Conservation (phyloP, 2,888 invertebrate species). For the Anarsia innoxiella region DNA sequence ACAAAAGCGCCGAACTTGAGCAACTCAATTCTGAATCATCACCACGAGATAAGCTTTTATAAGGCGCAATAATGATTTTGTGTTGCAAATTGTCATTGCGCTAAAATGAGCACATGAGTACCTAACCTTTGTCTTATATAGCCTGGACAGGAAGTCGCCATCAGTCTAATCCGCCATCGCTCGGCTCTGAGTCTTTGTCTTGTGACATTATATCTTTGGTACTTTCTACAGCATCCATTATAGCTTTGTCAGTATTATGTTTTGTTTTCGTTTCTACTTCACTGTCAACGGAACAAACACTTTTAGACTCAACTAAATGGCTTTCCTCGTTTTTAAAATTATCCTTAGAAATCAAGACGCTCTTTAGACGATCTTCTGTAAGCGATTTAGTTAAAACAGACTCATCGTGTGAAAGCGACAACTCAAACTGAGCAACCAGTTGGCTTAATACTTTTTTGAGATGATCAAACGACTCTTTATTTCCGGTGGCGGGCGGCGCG, state of each 20-base stretch:
- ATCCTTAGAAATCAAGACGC: constrained; percentile 25
- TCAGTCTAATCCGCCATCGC: too few species aligned
- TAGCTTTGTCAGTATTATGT: too few species aligned
- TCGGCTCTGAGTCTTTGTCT: constrained; percentile 17
- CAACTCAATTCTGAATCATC: too few species aligned
- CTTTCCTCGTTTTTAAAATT: constrained; percentile 27
- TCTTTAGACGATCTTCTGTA: constrained; percentile 21
- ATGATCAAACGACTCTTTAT: constrained; percentile 52
- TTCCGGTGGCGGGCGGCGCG: constrained; percentile 23
- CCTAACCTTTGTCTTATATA: too few species aligned
- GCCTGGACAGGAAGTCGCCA: too few species aligned
- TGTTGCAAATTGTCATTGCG: too few species aligned
- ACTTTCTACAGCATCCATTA: neutral
- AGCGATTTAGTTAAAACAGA: constrained; percentile 19
- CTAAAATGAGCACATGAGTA: too few species aligned
- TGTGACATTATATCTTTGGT: constrained; percentile 6
- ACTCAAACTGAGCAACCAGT: constrained; percentile 53
- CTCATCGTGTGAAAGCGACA: constrained; percentile 44
- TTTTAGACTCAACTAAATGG: constrained; percentile 15
- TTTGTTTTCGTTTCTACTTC: too few species aligned
- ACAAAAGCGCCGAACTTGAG: too few species aligned
- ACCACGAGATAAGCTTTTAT: too few species aligned
- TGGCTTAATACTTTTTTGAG: constrained; percentile 62
- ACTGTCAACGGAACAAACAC: constrained; percentile 16
- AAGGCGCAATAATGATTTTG: too few species aligned